These are phyloP conservation scores for Drosophila anomalata DNA, from an alignment of 2,888 invertebrate genomes.

Conservation along the genomic window DNA sequence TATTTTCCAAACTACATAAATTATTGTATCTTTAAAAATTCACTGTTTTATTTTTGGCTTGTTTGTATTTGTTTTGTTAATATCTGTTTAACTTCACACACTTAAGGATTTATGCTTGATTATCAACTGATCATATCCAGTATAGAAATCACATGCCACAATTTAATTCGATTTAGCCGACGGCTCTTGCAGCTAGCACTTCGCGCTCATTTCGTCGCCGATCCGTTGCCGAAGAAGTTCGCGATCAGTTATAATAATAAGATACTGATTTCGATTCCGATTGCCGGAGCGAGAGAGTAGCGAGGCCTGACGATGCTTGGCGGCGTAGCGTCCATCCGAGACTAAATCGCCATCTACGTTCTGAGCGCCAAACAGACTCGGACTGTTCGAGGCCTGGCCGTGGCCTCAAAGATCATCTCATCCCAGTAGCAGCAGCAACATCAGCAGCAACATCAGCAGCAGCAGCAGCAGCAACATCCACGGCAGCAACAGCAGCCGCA, in stretches of 20 bases:
- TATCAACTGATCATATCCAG: slow-evolving; percentile 10
- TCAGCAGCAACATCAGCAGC: slow-evolving; percentile 25
- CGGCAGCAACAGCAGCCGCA: slow-evolving; percentile 48
- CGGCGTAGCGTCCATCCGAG: slow-evolving; percentile 81
- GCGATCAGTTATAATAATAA: slow-evolving; percentile 26
- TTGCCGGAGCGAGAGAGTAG: slow-evolving; percentile 21
- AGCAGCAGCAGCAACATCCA: slow-evolving; percentile 24
- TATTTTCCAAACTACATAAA: slow-evolving; percentile 38
- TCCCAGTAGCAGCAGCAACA: slow-evolving; percentile 24
- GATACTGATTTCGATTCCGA: slow-evolving; percentile 6
- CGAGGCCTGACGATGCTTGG: slow-evolving; percentile 72
- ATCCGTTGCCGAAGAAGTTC: slow-evolving; percentile 12
- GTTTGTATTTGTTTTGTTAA: slow-evolving; percentile 6
- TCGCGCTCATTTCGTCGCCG: slow-evolving; percentile 21
- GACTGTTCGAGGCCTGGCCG: slow-evolving; percentile 59
- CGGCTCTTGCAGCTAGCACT: slow-evolving; percentile 27
- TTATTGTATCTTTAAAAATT: background rate
- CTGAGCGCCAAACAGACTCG: slow-evolving; percentile 67
- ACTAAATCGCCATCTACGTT: slow-evolving; percentile 76
- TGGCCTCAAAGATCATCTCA: slow-evolving; percentile 72
- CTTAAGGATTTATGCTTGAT: slow-evolving; percentile 6
- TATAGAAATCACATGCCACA: slow-evolving; percentile 15
- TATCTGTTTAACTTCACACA: slow-evolving; percentile 17
- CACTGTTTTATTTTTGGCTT: slow-evolving; percentile 12
- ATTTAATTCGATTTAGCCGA: slow-evolving; percentile 25